Conservation (phyloP, 2,113 vertebrate species). For the Crypturellus undulatus region DNA sequence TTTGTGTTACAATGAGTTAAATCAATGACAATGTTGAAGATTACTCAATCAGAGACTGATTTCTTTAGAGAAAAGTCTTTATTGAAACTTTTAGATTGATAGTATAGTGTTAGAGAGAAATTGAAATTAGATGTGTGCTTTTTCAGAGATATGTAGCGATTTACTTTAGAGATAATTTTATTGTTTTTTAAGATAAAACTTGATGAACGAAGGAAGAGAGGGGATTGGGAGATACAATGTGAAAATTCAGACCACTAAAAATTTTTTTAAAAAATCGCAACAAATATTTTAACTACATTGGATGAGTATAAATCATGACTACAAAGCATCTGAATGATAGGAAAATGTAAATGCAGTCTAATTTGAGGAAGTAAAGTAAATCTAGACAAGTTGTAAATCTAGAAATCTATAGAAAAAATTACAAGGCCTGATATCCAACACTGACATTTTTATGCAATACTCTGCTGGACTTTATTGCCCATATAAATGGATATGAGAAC, state of each 20-base stretch:
- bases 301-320: constrained; percentile 72
- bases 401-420: constrained; percentile 22
- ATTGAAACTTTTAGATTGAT: constrained; percentile 67
- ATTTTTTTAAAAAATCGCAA: constrained; percentile 60
- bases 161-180: constrained; percentile 69
- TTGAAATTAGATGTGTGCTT: constrained; percentile 57
- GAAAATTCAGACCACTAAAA: constrained; percentile 72
- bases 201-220: constrained; percentile 76
- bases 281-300: constrained; percentile 75
- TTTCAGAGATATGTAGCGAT: constrained; percentile 61
- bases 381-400: constrained; percentile 62
- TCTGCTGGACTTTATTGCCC: constrained; percentile 14
- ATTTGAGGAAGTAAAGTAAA: constrained; percentile 66
- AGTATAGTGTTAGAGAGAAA: constrained; percentile 44
- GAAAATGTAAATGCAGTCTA: constrained; percentile 77
- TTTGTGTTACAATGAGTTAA: constrained; percentile 65
- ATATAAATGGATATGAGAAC: not conserved
- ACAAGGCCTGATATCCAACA: constrained; percentile 12
- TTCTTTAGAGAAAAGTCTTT: constrained; percentile 64
- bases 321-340: constrained; percentile 68
- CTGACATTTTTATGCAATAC: constrained; percentile 19
- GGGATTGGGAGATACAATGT: constrained; percentile 52
- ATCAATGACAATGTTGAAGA: constrained; percentile 63
- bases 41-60: constrained; percentile 66
- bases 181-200: constrained; percentile 66